phyloP scores from a whole-genome alignment of 2,113 vertebrate species.

The Okapia johnstoni region DNA sequence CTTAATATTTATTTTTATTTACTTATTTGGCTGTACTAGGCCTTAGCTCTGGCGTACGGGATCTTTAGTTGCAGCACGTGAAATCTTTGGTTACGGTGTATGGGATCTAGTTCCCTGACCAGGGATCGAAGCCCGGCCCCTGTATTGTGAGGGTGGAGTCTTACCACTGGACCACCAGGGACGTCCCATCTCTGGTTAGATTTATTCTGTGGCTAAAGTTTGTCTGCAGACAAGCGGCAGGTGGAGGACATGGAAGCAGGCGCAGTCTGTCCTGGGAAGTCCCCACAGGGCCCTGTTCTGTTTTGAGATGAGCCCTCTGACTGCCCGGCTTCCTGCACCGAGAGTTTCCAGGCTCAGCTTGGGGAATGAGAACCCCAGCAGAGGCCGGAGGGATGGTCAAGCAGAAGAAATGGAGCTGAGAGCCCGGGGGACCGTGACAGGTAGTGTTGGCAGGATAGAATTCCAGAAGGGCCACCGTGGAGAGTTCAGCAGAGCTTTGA shows the following conservation, averaged over 20 bases:
- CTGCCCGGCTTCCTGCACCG: rapidly evolving
- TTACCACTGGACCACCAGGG: neutral
- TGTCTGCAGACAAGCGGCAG: neutral
- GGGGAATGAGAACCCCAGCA: neutral
- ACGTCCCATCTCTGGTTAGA: neutral
- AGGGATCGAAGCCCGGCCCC: neutral
- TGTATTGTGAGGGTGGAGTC: neutral
- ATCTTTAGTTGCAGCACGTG: neutral
- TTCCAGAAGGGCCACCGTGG: neutral
- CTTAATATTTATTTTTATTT: neutral
- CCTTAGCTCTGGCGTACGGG: neutral
- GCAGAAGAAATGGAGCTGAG: neutral
- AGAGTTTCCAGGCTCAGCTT: rapidly evolving
- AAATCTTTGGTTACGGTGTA: neutral
- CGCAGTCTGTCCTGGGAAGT: neutral
- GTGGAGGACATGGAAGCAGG: neutral
- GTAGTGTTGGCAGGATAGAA: rapidly evolving
- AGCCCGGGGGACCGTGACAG: neutral
- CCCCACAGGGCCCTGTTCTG: neutral
- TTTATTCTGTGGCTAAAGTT: neutral
- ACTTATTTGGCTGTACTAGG: neutral
- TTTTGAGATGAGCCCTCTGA: rapidly evolving
- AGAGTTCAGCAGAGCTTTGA: rapidly evolving
- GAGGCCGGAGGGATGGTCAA: rapidly evolving
- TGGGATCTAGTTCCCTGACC: neutral